Base-by-base conservation (phyloP, 2,888 invertebrate species). In the Leptopilina syphax region DNA sequence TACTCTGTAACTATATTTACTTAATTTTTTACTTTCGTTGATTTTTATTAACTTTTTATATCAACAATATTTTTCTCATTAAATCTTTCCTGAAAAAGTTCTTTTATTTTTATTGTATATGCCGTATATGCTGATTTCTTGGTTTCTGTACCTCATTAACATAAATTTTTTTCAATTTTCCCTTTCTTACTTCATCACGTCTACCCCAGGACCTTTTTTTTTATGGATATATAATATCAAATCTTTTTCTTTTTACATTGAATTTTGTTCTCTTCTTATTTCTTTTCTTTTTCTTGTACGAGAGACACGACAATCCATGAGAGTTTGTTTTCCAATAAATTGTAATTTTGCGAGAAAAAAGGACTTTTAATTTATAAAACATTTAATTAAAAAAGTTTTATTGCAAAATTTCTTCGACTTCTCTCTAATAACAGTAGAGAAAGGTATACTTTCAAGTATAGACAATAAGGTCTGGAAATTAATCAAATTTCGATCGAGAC, bases 161-260 rank as follows among this genome's bases (percentile, higher is more conserved):
- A 63, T 63, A 63, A n/a, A 24, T 63, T 24, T 63, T 50, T 63
- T 63, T 24, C 63, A 63, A 63, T 63, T 63, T 63, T 63, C 8
- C 63, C 24, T 24, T 18, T 18, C 63, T 63, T 10, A 63, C 3
- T 24, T 63, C 24, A 9, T 63, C 24, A 9, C 24, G 9, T 18
- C 63, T 8, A n/a, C 24, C 63, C 63, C 63, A 50, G 50, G 50
- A 50, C 2, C 50, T 3, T 2, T 50, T 50, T 50, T 10, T 50
- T 3, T 50, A 3, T 50, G 10, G 1, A 50, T 12, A 50, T 24
- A 1, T 63, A 60, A 60, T n/a, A n/a, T 60, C 18, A 60, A 5
- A 60, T 24, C 9, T 63, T 18, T 24, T 10, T 63, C 60, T 1
- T 60, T 18, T 63, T 63, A 63, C 27, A 63, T 63, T 63, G 9